Base-by-base conservation (phyloP, 2,797 vertebrate genomes). In the Rhyacichthys aspro region DNA sequence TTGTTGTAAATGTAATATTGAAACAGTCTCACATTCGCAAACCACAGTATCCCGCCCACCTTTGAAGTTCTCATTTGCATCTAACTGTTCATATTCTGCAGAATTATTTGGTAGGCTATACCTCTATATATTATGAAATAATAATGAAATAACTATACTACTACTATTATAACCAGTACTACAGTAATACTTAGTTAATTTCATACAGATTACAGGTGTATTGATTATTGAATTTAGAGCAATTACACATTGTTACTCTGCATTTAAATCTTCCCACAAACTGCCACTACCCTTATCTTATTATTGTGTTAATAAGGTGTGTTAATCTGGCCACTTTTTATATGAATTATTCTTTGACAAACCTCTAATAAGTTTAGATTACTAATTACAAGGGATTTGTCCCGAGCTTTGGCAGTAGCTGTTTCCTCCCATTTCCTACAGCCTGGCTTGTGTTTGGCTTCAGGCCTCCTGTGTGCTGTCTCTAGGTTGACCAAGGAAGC, bases 401-500 rank as follows among this genome's bases (percentile, higher is more conserved):
- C 67, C 64, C 34, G 65, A 63, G 63, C 72, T 74, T 69, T 53
- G 61, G 66, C 65, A 62, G 78, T 59, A 74, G n/a, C n/a, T n/a
- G 78, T 72, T 74, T 85, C 77, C 70, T 78, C 48, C 72, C 80
- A 75, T 83, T 69, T 86, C 63, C 74, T 76, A 63, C 62, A 86
- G 79, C 54, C 50, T 53, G 59, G 71, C 76, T 76, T 82, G 70
- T 76, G 68, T 72, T 77, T 72, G 79, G 85, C 84, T 82, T 85
- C 86, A 86, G 84, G 61, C 64, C 70, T 78, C 57, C 65, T 67
- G 65, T 56, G 69, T 79, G 76, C 72, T 61, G 65, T 8, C 67
- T 38, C 79, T 83, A 74, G n/a, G n/a, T 88, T 86, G 83, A 87
- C 89, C 87, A 48, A 86, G 74, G n/a, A 56, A 74, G 66, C 66